A percentile compares a stretch with the other conserved stretches of the same genome.
phyloP scores from a whole-genome alignment of 2,797 vertebrate species.

The Gastrophryne carolinensis region DNA sequence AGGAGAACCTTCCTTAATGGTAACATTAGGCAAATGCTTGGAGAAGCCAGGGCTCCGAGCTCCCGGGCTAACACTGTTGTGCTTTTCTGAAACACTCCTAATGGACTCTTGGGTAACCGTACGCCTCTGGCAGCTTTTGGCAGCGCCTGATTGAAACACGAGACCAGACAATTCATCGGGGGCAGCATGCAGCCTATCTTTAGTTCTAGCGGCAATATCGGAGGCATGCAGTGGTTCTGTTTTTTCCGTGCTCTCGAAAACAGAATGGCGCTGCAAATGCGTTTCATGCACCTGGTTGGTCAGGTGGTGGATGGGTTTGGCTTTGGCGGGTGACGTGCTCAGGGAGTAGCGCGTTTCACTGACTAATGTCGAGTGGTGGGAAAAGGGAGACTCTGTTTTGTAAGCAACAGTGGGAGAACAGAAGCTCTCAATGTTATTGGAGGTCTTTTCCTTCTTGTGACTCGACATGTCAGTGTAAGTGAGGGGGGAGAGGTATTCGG shows the following conservation, averaged over 20 bases:
- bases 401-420: conserved; percentile 59
- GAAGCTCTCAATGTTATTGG: conserved; percentile 64
- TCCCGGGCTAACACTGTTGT: conserved; percentile 73
- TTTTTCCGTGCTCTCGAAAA: conserved; percentile 64
- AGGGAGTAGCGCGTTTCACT: conserved; percentile 60
- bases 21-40: conserved; percentile 82
- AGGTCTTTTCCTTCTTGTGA: conserved; percentile 59
- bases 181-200: conserved; percentile 78
- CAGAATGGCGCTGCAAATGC: conserved; percentile 61
- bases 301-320: conserved; percentile 60
- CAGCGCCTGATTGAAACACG: conserved; percentile 69
- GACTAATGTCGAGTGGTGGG: conserved; percentile 62
- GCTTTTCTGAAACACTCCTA: conserved; percentile 73
- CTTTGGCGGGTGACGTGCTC: conserved; percentile 59
- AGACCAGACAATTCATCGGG: conserved; percentile 71
- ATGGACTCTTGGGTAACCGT: conserved; percentile 78
- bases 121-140: conserved; percentile 75
- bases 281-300: conserved; percentile 65
- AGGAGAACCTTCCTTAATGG: conserved; percentile 86
- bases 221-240: conserved; percentile 80
- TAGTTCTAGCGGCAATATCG: conserved; percentile 66
- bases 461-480: conserved; percentile 59
- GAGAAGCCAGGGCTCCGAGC: conserved; percentile 80
- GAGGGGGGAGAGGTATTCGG: conserved; percentile 59
- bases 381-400: conserved; percentile 68